Percentiles rank a stretch among this genome's conserved stretches.
phyloP scores from a whole-genome alignment of 2,797 vertebrate genomes.

The Pelochelys cantorii region DNA sequence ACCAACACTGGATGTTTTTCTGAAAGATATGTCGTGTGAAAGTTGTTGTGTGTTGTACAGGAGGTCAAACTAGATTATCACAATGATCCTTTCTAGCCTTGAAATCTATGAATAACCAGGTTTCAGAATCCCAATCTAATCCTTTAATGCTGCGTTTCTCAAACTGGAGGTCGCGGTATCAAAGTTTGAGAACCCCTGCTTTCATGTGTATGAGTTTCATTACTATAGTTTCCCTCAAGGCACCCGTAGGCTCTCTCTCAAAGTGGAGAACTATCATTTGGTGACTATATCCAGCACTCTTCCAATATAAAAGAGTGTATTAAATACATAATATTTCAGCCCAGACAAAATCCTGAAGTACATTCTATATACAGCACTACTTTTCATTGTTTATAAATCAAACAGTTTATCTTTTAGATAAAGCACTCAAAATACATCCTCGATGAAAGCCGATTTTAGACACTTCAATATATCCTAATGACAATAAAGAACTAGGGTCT shows the following conservation, averaged over 20 bases:
- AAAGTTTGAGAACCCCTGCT: too few relatives aligned
- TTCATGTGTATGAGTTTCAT: background rate
- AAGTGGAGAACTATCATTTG: background rate
- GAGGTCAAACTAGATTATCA: too few relatives aligned
- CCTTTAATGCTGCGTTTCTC: background rate
- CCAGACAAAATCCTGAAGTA: background rate
- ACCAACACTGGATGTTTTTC: too few relatives aligned
- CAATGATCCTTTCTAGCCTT: too few relatives aligned
- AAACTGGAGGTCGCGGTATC: too few relatives aligned
- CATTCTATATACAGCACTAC: background rate
- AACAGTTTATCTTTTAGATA: rapidly evolving
- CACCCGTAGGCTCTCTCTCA: background rate
- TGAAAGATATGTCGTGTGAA: too few relatives aligned
- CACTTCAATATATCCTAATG: too few relatives aligned
- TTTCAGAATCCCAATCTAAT: background rate
- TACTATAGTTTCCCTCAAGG: background rate
- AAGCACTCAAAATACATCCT: background rate
- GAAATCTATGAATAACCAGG: background rate
- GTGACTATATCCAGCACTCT: background rate
- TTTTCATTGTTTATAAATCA: background rate
- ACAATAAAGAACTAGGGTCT: too few relatives aligned
- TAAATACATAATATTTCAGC: background rate
- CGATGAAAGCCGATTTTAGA: background rate
- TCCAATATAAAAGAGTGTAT: background rate
- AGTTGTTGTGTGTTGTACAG: too few relatives aligned